Conservation (phyloP, 2,113 vertebrate species). For the Epinephelus fuscoguttatus region DNA sequence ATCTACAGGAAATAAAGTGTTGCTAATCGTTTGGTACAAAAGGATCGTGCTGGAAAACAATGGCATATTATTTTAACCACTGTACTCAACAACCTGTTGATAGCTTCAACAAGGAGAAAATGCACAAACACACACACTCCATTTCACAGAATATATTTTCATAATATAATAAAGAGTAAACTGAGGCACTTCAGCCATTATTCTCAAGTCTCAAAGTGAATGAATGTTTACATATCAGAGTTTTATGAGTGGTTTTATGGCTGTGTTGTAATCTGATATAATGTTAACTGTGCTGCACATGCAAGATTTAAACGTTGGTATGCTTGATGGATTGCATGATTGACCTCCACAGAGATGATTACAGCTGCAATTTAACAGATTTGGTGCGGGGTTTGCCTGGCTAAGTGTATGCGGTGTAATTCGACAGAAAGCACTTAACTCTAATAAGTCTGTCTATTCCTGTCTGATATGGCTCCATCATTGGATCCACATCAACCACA, state of each 20-base stretch:
- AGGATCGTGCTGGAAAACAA: neutral
- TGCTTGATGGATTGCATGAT: constrained; percentile 27
- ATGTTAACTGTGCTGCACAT: constrained; percentile 21
- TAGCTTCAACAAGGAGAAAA: neutral
- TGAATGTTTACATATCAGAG: constrained; percentile 15
- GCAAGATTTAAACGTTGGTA: neutral
- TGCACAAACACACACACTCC: neutral
- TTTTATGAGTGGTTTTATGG: constrained; percentile 37
- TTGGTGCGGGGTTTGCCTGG: constrained; percentile 19
- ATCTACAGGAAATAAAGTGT: neutral
- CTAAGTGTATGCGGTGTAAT: constrained; percentile 30
- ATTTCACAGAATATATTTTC: neutral
- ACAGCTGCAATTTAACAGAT: constrained; percentile 38
- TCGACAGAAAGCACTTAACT: constrained; percentile 49
- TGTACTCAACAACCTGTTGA: neutral
- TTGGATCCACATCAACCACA: constrained; percentile 13
- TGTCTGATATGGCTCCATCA: neutral
- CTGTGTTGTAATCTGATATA: constrained; percentile 20
- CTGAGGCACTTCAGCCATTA: neutral
- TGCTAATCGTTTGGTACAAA: too few species aligned
- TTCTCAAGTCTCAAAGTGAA: constrained; percentile 3
- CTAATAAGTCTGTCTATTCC: constrained; percentile 52
- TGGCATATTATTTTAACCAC: neutral
- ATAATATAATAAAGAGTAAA: neutral
- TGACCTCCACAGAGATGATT: constrained; percentile 56